Conservation (phyloP, 1,140 invertebrate genomes). For the Cataglyphis hispanica region DNA sequence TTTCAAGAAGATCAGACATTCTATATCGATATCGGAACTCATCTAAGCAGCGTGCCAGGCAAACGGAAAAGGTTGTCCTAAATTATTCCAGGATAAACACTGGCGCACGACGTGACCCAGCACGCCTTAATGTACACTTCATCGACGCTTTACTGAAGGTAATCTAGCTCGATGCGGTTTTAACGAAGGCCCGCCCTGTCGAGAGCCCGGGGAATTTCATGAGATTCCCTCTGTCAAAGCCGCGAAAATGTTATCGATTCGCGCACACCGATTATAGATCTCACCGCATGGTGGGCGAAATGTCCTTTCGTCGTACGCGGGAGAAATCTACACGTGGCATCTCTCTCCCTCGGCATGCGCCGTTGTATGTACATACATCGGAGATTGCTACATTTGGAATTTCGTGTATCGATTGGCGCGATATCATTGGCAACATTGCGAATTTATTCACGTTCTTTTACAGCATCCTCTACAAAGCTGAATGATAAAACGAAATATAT, state of each 20-base stretch:
- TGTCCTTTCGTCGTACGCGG: not conserved
- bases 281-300: not conserved
- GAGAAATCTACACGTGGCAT: not conserved
- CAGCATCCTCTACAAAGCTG: not conserved
- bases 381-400: constrained; percentile 12
- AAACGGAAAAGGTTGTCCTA: constrained; percentile 34
- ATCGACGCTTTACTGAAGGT: constrained; percentile 29
- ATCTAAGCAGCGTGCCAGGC: constrained; percentile 8
- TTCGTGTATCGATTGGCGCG: not conserved
- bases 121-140: constrained; percentile 62
- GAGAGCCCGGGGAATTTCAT: not conserved
- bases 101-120: constrained; percentile 1
- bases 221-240: constrained; percentile 13
- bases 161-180: constrained; percentile 57
- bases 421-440: not conserved
- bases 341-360: not conserved
- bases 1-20: not conserved
- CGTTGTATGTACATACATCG: not conserved
- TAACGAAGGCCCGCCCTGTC: constrained; percentile 45
- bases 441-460: not conserved
- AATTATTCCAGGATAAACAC: constrained; percentile 32
- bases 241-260: constrained; percentile 36
- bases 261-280: constrained; percentile 10
- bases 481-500: not conserved
- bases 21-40: constrained; percentile 16